Base-by-base conservation (phyloP, 2,888 invertebrate genomes). In the Pyrochroa serraticornis region DNA sequence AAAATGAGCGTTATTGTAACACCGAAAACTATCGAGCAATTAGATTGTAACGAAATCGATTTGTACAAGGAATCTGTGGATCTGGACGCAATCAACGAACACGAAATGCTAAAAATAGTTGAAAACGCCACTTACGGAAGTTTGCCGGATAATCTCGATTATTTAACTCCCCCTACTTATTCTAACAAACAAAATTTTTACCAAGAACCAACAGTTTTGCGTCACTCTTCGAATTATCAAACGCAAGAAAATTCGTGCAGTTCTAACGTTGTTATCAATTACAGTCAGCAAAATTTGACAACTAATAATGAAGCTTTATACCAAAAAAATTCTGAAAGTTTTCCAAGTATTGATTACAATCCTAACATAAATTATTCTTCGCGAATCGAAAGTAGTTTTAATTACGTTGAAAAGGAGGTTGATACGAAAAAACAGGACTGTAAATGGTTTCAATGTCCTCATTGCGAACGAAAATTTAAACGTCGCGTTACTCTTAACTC, bases 401-500 rank as follows among this genome's bases (percentile, higher is more conserved):
- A 43, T 32, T 49, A 22, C 38, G 14, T 42, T 1, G 39, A 43
- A 9, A 39, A n/a, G 1, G 31, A 14, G 9, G 22, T 22, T 22
- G 22, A 22, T 2, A 5, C 22, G 22, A 22, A 6, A 14, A 22
- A 46, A 22, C 49, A 61, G 14, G 7, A 13, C 1, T 54, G 63
- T 34, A 72, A 72, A 60, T 41, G 51, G 13, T 76, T 72, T 58
- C 62, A 70, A 7, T 80, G 80, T 58, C 64, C 68, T 2, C 69
- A 76, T 35, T 79, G 80, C 62, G 68, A 71, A 3, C 77, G 74
- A 58, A 65, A 68, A 7, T 79, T 79, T 61, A 68, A 70, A 52
- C 69, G 77, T 30, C 70, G 75, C 38, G 71, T 73, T 14, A 71
- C 73, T 44, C 68, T 79, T 35, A 79, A 75, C 41, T 74, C 75